Base-by-base conservation (phyloP, 2,888 invertebrate species). In the Drosophila phalerata region DNA sequence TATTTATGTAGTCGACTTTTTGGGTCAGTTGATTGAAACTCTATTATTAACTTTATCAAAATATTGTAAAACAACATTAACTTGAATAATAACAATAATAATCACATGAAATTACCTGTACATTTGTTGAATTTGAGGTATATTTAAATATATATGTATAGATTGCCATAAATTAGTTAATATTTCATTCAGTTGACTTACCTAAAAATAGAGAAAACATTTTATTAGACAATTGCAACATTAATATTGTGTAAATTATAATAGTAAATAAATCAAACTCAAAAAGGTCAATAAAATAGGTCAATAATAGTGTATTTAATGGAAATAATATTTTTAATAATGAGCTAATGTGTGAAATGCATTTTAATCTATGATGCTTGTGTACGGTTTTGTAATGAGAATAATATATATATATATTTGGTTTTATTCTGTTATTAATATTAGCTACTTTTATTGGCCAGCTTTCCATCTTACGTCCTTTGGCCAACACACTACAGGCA, bases 151-250 rank as follows among this genome's bases (percentile, higher is more conserved):
- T 15, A 28, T 48, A 17, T n/a, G 10, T 28, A 28, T 5, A 6
- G 15, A 17, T 13, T 22, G 13, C 4, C 37, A 40, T 6, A n/a
- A 28, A 5, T 58, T 51, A 13, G 19, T 19, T 11, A 19, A 19
- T 2, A 9, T 6, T 61, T 67, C 40, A 48, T 34, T 56, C 25
- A 38, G 47, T 48, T 30, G 49, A 83, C 83, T 83, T 83, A 83
- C 83, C 83, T 83, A 82, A 47, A 83, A 87, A 66, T 49, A 73
- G 67, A 88, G 34, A 79, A 71, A 69, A 38, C 22, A 5, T 0
- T 30, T 8, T 17, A 68, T 79, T 70, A 88, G 72, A 45, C 9
- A 15, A 38, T 15, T 38, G 30, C 6, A 25, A 9, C 0, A 34
- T 25, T 3, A 38, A 19, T 15, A 1, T 25, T 4, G 0, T 6